Evolutionary conservation across 2,797 vertebrate genomes (phyloP), one percentile per base, ranked within the genome.

Genomic region (Pagetopsis macropterus): DNA sequence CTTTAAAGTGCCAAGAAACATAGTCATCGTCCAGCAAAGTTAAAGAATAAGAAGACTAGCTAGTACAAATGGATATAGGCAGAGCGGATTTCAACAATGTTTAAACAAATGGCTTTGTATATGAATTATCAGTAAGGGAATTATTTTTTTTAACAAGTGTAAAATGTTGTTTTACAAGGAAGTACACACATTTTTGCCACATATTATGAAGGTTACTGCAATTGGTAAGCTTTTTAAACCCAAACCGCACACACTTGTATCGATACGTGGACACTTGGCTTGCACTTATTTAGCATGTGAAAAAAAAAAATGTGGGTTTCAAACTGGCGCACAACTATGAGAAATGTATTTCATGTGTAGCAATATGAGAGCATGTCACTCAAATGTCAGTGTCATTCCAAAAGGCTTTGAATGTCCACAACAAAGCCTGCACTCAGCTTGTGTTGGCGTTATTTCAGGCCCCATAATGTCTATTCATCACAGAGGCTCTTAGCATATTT

Each of bases 401-500:
- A 0, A 56, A 62, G n/a, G 49, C 66, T 65, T 51, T 17, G 51
- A 72, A 64, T 45, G 51, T 65, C 64, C 15, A 31, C 45, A 72
- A 49, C 52, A 50, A 65, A 73, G 65, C 51, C 0, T 2, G 40
- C 46, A 0, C 41, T 27, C 19, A 45, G 65, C 48, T 70, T 14
- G 49, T 48, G 65, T 71, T 71, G 6, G 11, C 15, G 65, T 79
- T 68, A 64, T 70, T 65, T 59, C 78, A 70, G 65, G 52, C 63
- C 57, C 72, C 44, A 48, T 66, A 68, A 67, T 23, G 70, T 66
- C 68, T 44, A 50, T 82, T 56, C 73, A 66, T 81, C 81, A 77
- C 75, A 17, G 52, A 67, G 70, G 78, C 76, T 75, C 70, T 71
- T 64, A 72, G 58, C 72, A 81, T 84, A 64, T 85, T 50, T 76